phyloP scores from a whole-genome alignment of 2,888 invertebrate genomes.

The Nephrocerus scutellatus region DNA sequence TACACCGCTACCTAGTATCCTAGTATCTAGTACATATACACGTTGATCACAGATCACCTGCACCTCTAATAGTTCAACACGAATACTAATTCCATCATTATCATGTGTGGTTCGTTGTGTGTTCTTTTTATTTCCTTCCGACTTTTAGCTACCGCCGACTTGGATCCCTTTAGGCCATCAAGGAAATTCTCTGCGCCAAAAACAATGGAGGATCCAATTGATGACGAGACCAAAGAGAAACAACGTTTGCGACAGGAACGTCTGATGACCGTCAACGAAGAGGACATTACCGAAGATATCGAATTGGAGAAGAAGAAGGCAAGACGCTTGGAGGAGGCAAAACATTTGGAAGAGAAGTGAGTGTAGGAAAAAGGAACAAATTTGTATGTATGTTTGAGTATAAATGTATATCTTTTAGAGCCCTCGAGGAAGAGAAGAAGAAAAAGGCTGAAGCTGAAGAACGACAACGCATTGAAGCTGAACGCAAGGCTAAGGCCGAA shows the following conservation, averaged over 20 bases:
- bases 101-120: constrained; percentile 6
- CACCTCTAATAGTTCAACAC: no score
- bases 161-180: constrained; percentile 62
- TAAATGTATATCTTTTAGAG: constrained; percentile 39
- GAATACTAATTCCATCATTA: constrained; percentile 10
- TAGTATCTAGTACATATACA: no score
- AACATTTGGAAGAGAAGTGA: constrained; percentile 48
- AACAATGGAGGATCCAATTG: constrained; percentile 53
- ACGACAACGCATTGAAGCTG: constrained; percentile 45
- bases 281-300: constrained; percentile 36
- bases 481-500: constrained; percentile 45
- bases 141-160: constrained; percentile 55
- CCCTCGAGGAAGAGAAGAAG: constrained; percentile 53
- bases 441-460: constrained; percentile 51
- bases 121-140: constrained; percentile 16
- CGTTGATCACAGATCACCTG: no score
- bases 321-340: constrained; percentile 51
- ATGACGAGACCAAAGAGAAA: constrained; percentile 55
- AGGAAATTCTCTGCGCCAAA: constrained; percentile 59
- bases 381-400: neutral
- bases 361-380: constrained; percentile 5
- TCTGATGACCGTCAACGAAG: constrained; percentile 52
- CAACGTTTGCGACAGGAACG: constrained; percentile 58
- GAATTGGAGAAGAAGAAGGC: constrained; percentile 51
- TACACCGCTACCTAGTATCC: no score